Base-by-base conservation (phyloP, 2,888 invertebrate species). In the Synergus umbraculus region DNA sequence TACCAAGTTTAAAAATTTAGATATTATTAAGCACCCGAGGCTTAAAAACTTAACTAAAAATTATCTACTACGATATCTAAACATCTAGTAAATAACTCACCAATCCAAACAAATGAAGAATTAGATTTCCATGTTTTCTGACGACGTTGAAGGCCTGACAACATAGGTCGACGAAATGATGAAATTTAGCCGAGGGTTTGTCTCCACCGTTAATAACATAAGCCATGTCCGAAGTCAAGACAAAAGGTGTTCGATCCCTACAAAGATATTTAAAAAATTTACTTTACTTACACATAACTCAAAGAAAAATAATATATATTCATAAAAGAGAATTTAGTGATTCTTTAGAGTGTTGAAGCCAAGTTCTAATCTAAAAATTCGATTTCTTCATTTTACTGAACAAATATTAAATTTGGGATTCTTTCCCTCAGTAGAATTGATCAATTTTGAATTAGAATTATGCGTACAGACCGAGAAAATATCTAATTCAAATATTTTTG, bases 191-290 rank as follows among this genome's bases (percentile, higher is more conserved):
- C 9, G 98, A 97, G 58, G 97, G 97, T 86, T 97, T 95, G 90
- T 98, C 98, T 2, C 98, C 98, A 76, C 98, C 98, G 92, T 99
- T 99, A 89, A 99, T 99, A n/a, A 99, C 99, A 92, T 98, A 99
- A 7, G 97, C 99, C 99, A 99, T 99, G 92, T 99, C 99, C 44
- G 98, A 97, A 0, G 99, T 99, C 79, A 99, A 93, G 0, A 99
- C 98, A 93, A 99, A 99, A 0, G 99, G 99, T 0, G 98, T 97
- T 15, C 99, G 97, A 93, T 99, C 99, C 88, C 99, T 97, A 43
- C 37, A 13, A 78, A 29, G 15, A 12, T 66, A 78, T 60, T 43
- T 46, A 67, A 44, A 64, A 67, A 44, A 64, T 64, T 46, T 12
- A 44, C 4, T 22, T 64, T 63, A 12, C 2, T 41, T 58, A 9